Percentiles rank a stretch among this genome's conserved stretches.
These are phyloP conservation scores for Steatocranus sp. DNA, from an alignment of 2,797 vertebrate species.

Conservation along the genomic window DNA sequence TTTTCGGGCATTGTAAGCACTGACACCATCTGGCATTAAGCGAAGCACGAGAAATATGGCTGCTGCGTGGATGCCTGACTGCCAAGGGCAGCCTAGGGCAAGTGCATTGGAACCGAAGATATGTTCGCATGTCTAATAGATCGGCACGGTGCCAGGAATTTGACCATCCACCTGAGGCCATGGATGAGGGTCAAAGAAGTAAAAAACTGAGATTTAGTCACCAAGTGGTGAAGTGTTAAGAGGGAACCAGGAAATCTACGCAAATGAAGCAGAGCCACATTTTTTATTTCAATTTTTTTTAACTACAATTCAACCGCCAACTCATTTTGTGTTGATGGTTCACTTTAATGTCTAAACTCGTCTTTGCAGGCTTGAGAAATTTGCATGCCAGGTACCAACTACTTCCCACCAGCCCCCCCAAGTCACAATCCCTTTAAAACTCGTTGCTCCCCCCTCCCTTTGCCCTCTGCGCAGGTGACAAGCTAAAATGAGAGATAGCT, in stretches of 20 bases:
- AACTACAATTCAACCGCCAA: slow-evolving; percentile 1
- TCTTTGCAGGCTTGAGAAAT: slow-evolving; percentile 19
- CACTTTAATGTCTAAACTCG: slow-evolving; percentile 23
- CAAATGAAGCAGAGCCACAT: background rate
- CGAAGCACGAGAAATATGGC: slow-evolving; percentile 47
- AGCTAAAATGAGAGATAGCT: slow-evolving; percentile 69
- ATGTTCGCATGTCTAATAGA: slow-evolving; percentile 55
- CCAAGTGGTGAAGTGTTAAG: slow-evolving; percentile 8
- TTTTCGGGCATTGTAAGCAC: slow-evolving; percentile 24
- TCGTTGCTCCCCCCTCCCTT: background rate
- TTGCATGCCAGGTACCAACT: slow-evolving; percentile 37
- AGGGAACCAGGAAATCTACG: background rate
- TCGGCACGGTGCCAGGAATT: slow-evolving; percentile 28
- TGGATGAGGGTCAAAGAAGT: slow-evolving; percentile 13
- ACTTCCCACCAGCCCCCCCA: background rate
- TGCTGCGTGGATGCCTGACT: slow-evolving; percentile 30
- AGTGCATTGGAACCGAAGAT: slow-evolving; percentile 34
- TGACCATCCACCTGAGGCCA: slow-evolving; percentile 40
- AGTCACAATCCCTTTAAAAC: slow-evolving; percentile 51
- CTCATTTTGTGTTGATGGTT: slow-evolving; percentile 34
- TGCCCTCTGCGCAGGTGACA: slow-evolving; percentile 55
- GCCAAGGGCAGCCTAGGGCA: slow-evolving; percentile 49
- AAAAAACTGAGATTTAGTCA: slow-evolving; percentile 48
- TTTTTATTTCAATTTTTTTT: background rate
- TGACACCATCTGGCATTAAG: slow-evolving; percentile 59